Percentiles rank a stretch among this genome's conserved stretches.
These are phyloP conservation scores for Pseudeuparius sepicola DNA, from an alignment of 2,888 invertebrate species.

Conservation along the genomic window DNA sequence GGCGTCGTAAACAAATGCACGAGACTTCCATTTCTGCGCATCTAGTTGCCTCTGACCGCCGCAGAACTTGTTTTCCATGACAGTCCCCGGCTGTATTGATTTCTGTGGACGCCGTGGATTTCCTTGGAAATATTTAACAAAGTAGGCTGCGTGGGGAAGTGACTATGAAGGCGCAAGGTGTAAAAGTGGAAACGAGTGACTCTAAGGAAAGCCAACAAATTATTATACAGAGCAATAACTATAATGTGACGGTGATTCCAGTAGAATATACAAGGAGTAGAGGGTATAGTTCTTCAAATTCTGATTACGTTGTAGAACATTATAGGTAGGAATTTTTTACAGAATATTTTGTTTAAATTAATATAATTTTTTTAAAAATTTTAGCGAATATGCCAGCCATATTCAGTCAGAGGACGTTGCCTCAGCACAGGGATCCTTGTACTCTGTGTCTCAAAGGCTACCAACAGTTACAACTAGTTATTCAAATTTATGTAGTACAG, in stretches of 20 bases:
- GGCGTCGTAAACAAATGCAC: no score
- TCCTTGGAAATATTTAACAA: no score
- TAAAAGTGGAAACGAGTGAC: constrained; percentile 2
- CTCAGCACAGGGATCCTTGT: constrained; percentile 36
- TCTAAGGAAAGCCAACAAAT: constrained; percentile 29
- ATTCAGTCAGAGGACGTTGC: constrained; percentile 31
- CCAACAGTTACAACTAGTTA: constrained; percentile 41
- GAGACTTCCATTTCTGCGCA: no score
- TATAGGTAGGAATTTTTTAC: constrained; percentile 32
- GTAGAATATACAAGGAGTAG: constrained; percentile 31
- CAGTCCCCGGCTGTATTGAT: no score
- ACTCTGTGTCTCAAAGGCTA: constrained; percentile 51
- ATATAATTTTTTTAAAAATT: no score
- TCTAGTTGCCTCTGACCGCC: no score
- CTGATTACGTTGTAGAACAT: constrained; percentile 33
- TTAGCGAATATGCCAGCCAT: no score
- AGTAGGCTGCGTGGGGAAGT: no score
- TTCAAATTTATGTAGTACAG: no score
- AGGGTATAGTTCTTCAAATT: constrained; percentile 28
- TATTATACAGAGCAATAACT: constrained; percentile 26
- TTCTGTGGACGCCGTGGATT: no score
- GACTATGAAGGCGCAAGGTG: constrained; percentile 13
- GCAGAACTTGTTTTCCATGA: no score
- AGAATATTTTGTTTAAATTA: no score
- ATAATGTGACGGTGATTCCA: constrained; percentile 33